These are phyloP conservation scores for Andrena haemorrhoa DNA, from an alignment of 2,888 invertebrate genomes.

Conservation along the genomic window DNA sequence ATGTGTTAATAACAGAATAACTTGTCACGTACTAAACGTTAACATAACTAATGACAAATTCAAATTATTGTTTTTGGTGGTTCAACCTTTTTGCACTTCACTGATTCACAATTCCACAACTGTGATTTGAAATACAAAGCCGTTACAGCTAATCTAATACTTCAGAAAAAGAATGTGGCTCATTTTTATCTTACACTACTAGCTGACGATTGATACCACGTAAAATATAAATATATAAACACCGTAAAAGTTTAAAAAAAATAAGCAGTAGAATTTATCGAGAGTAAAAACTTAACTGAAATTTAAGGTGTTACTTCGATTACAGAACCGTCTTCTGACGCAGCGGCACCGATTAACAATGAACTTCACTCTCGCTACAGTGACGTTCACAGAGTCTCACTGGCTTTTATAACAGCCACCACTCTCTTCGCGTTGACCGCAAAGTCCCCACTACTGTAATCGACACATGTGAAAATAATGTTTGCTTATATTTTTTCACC, in stretches of 20 bases:
- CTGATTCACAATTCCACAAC: too few species aligned
- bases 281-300: background rate
- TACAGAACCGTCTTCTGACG: background rate
- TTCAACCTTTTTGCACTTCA: background rate
- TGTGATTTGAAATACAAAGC: background rate
- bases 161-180: background rate
- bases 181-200: background rate
- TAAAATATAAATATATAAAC: background rate
- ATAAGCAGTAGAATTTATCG: background rate
- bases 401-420: conserved; percentile 71
- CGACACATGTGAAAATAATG: conserved; percentile 9
- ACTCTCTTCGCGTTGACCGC: conserved; percentile 66
- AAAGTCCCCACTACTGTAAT: conserved; percentile 69
- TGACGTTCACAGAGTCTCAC: conserved; percentile 53
- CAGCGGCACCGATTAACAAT: conserved; percentile 24
- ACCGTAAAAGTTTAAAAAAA: background rate
- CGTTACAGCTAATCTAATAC: background rate
- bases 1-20: too few species aligned
- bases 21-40: too few species aligned
- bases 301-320: background rate
- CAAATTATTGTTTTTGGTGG: background rate
- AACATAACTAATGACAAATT: background rate
- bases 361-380: conserved; percentile 53
- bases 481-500: background rate
- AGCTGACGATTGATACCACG: background rate